A percentile compares a stretch with the other conserved stretches of the same genome.
Conservation (phyloP, 2,113 vertebrate genomes). For the Choloepus hoffmanni region DNA sequence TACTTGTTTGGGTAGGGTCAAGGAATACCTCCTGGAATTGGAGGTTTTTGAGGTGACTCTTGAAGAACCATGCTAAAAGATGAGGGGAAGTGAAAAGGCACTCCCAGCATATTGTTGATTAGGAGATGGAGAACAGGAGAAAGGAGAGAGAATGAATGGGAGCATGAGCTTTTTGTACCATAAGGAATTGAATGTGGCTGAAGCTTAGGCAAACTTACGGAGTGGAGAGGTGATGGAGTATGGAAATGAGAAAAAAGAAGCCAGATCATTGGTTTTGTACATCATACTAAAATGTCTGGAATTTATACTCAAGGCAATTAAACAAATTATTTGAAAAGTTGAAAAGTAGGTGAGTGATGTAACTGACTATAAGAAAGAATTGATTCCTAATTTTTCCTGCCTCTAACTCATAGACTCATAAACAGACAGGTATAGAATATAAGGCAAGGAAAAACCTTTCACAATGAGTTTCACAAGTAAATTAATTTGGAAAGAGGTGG, state of each 20-base stretch:
- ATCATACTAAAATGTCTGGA: neutral
- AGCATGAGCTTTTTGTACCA: neutral
- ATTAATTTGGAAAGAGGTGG: neutral
- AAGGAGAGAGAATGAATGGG: neutral
- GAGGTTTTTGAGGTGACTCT: neutral
- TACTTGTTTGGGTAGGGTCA: neutral
- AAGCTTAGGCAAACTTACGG: neutral
- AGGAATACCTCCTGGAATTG: neutral
- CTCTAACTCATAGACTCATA: neutral
- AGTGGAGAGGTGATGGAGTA: neutral
- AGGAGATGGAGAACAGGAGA: neutral
- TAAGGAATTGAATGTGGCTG: neutral
- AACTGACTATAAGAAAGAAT: neutral
- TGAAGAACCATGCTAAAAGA: neutral
- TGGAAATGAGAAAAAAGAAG: neutral
- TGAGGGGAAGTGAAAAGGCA: neutral
- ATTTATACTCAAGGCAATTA: neutral
- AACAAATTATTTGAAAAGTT: neutral
- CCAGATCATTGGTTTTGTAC: rapidly evolving
- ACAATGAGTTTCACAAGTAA: neutral
- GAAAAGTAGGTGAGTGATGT: neutral
- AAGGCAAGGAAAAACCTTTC: neutral
- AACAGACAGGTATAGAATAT: neutral
- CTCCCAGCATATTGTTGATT: rapidly evolving
- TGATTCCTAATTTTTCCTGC: neutral